Percentiles rank a stretch among this genome's conserved stretches.
Conservation (phyloP, 1,140 invertebrate species). For the Galendromus occidentalis region DNA sequence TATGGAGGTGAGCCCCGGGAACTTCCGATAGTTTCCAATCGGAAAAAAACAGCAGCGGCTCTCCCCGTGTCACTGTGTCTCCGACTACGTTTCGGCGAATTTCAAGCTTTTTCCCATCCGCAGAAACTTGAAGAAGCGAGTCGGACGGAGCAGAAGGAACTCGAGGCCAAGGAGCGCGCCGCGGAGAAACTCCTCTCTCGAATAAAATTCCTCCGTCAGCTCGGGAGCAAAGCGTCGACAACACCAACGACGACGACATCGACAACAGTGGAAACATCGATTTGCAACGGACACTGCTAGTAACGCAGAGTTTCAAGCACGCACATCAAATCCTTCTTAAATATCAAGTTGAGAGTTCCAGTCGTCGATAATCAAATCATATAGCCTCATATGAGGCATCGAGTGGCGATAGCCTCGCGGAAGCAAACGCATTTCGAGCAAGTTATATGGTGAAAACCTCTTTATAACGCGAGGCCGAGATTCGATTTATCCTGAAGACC, state of each 20-base stretch:
- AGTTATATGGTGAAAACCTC: too few relatives aligned
- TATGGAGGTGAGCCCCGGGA: neutral
- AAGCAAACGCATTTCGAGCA: too few relatives aligned
- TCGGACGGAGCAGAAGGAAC: neutral
- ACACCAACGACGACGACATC: neutral
- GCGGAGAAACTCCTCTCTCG: neutral
- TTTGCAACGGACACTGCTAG: too few relatives aligned
- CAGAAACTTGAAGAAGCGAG: constrained; percentile 4
- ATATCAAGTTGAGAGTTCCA: too few relatives aligned
- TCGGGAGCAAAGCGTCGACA: neutral
- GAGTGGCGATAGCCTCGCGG: too few relatives aligned
- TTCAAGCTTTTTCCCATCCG: neutral
- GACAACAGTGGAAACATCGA: neutral
- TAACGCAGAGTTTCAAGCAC: too few relatives aligned
- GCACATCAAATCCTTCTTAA: too few relatives aligned
- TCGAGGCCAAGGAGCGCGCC: neutral
- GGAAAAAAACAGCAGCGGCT: neutral
- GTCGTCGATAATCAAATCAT: too few relatives aligned
- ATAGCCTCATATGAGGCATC: too few relatives aligned
- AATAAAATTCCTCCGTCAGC: neutral
- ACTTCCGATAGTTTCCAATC: neutral
- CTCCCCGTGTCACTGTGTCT: neutral
- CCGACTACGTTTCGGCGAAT: neutral
- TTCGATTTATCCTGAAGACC: too few relatives aligned
- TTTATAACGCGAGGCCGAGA: too few relatives aligned